Evolutionary conservation across 2,797 vertebrate genomes (phyloP).

Genomic region (Leptodactylus fallax): DNA sequence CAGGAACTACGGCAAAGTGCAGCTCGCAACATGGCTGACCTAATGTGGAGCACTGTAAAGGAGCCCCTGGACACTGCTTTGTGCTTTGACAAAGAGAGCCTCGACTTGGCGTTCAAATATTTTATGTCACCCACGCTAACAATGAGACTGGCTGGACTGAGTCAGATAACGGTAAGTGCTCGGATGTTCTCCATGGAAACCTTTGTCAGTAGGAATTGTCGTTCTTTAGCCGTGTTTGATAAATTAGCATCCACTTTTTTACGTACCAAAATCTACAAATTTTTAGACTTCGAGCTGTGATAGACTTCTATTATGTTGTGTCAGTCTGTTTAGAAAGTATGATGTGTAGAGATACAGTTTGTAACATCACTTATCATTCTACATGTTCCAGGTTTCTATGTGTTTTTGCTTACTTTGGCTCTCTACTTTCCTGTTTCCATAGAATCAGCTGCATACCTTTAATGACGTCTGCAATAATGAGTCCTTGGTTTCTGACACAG

Average conservation of each 20-base stretch:
- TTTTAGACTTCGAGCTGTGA: no score
- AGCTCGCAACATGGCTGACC: constrained; percentile 97
- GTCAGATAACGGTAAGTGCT: constrained; percentile 91
- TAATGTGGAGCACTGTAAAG: constrained; percentile 99
- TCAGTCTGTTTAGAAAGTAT: background rate
- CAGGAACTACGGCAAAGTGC: constrained; percentile 97
- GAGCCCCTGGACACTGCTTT: constrained; percentile 95
- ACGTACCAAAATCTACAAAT: no score
- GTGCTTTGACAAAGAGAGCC: constrained; percentile 98
- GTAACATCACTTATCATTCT: no score
- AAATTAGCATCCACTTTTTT: background rate
- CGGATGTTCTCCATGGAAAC: background rate
- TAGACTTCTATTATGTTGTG: background rate
- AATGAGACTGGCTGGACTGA: constrained; percentile 97
- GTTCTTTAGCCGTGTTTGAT: background rate
- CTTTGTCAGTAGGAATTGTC: background rate
- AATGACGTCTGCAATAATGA: constrained; percentile 99
- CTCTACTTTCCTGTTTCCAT: constrained; percentile 27
- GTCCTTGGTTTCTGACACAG: constrained; percentile 97
- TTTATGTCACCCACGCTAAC: constrained; percentile 99
- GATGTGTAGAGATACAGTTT: background rate
- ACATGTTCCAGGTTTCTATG: no score
- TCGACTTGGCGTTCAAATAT: constrained; percentile 98
- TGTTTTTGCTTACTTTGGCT: background rate
- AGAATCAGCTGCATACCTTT: constrained; percentile 99